Base-by-base conservation (phyloP, 2,888 invertebrate species). In the Luperina nickerlii region DNA sequence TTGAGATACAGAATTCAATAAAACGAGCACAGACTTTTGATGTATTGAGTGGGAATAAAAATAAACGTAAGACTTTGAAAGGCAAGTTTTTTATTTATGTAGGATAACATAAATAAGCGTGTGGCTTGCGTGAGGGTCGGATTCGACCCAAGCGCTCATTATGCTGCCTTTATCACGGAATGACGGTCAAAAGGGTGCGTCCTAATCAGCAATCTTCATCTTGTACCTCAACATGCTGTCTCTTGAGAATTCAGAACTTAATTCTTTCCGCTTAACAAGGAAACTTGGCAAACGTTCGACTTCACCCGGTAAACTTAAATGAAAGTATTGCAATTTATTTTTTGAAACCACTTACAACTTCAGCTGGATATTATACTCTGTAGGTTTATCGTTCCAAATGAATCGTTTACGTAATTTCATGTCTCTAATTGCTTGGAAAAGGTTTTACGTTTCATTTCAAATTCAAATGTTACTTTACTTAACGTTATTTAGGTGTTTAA, bases 191-290 rank as follows among this genome's bases (percentile, higher is more conserved):
- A 87, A 88, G 85, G 85, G 85, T 80, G 66, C 82, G 81, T 79
- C 82, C 87, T 90, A 90, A 91, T 91, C 91, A 90, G 77, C 65
- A 63, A 76, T 62, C 54, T 76, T 42, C 71, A 76, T 85, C 76
- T 79, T 82, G 78, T 81, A 78, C 78, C 62, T 57, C 27, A 81
- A 74, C 85, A 77, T 83, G 72, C 74, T 82, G 86, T 82, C 90
- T 74, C 86, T 54, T 15, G 81, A 83, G 88, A 88, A 85, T 90
- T 82, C 74, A 88, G 86, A 84, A 85, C 85, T 89, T 88, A 87
- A 89, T 90, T 91, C 87, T 88, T 89, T 87, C 79, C 76, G 76
- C 80, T 83, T 88, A 90, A 91, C 89, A 91, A 91, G 89, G 62
- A 85, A 91, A 92, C 87, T 92, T 91, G 48, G 82, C 78, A 86